Evolutionary conservation across 2,797 vertebrate genomes (phyloP).

Genomic region (Pseudomugil gertrudae): DNA sequence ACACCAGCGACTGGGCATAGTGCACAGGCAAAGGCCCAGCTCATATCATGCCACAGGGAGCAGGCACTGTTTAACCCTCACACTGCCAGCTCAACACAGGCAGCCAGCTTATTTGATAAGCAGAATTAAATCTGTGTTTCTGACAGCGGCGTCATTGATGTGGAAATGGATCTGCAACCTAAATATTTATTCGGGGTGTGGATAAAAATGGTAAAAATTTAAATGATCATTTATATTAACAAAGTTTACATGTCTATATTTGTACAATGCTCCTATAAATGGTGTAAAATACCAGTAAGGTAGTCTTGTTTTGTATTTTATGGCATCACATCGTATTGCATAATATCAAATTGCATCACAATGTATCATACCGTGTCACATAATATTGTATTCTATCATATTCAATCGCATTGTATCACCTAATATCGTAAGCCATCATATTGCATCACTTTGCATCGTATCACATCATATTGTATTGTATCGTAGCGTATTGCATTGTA

Average conservation of each 20-base stretch:
- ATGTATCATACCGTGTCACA: too few relatives aligned
- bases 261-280: background rate
- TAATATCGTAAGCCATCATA: too few relatives aligned
- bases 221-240: slow-evolving; percentile 1
- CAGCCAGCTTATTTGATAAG: slow-evolving; percentile 66
- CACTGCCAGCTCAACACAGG: slow-evolving; percentile 63
- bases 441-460: background rate
- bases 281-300: background rate
- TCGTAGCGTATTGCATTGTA: too few relatives aligned
- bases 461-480: too few relatives aligned
- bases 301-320: background rate
- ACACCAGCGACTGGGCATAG: slow-evolving; percentile 54
- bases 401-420: too few relatives aligned
- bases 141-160: slow-evolving; percentile 47
- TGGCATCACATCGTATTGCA: background rate
- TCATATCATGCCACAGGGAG: slow-evolving; percentile 76
- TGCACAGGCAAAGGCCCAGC: slow-evolving; percentile 74
- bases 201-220: background rate
- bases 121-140: slow-evolving; percentile 65
- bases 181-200: slow-evolving; percentile 31
- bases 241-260: background rate
- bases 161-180: slow-evolving; percentile 45
- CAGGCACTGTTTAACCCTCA: slow-evolving; percentile 71
- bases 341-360: background rate
- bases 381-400: too few relatives aligned